phyloP scores from a whole-genome alignment of 2,797 vertebrate genomes.

The Natrix natrix region DNA sequence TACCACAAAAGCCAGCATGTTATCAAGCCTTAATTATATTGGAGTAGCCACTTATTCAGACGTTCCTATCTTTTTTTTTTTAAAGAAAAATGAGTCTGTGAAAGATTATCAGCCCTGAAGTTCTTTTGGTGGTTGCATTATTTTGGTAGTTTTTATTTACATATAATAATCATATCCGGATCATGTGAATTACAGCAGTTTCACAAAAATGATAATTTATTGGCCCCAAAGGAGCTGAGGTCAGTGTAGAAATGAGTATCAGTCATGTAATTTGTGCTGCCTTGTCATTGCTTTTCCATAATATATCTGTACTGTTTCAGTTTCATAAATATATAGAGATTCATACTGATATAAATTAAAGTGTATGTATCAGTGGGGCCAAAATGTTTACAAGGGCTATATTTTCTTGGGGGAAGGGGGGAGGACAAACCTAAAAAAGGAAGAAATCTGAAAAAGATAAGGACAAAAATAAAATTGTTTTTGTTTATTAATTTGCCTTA shows the following conservation, averaged over 20 bases:
- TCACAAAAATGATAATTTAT: background rate
- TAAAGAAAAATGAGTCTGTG: background rate
- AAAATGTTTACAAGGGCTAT: background rate
- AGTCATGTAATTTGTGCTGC: background rate
- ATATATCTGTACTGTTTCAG: background rate
- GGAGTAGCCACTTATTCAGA: background rate
- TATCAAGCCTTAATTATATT: background rate
- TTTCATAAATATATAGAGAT: background rate
- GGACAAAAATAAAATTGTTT: background rate
- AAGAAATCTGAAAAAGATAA: background rate
- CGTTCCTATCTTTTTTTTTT: background rate
- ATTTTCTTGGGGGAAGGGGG: background rate
- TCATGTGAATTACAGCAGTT: background rate
- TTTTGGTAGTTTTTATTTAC: conserved; percentile 2
- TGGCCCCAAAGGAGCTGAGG: background rate
- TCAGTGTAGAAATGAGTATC: background rate
- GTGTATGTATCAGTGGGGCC: background rate
- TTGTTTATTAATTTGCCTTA: background rate
- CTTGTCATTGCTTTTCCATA: background rate
- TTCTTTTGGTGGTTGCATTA: background rate
- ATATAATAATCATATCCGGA: background rate
- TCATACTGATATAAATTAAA: background rate
- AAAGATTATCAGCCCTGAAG: background rate
- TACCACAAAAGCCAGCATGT: background rate
- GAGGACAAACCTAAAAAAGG: background rate